These are phyloP conservation scores for Notechis scutatus DNA, from an alignment of 2,113 vertebrate genomes.

Conservation along the genomic window DNA sequence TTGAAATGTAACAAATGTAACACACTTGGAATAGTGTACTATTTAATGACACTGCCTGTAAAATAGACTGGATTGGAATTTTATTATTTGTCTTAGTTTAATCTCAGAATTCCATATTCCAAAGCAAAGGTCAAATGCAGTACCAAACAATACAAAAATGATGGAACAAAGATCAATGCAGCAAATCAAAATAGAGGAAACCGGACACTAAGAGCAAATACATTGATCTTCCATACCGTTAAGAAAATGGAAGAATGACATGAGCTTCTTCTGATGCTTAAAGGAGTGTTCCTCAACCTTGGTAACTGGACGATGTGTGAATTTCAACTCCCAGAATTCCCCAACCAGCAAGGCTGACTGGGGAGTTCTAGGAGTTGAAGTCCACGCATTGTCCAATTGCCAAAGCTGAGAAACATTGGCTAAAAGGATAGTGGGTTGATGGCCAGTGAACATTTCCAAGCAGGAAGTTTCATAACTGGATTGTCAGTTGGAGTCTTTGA, in stretches of 20 bases:
- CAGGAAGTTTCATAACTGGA: background rate
- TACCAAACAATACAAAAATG: background rate
- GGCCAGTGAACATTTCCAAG: background rate
- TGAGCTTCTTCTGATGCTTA: background rate
- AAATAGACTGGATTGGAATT: background rate
- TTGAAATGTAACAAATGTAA: background rate
- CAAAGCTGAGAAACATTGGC: background rate
- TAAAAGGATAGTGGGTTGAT: background rate
- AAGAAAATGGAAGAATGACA: background rate
- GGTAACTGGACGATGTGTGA: background rate
- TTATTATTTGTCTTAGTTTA: background rate
- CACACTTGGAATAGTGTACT: background rate
- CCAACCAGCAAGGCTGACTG: background rate
- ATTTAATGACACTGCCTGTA: background rate
- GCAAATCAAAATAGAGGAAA: slow-evolving; percentile 1
- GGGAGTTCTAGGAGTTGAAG: background rate
- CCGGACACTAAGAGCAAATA: background rate
- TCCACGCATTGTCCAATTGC: background rate
- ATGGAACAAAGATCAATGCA: background rate
- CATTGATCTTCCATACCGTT: background rate
- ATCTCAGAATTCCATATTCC: background rate
- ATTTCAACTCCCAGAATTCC: background rate
- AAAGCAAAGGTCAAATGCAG: background rate
- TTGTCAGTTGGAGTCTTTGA: background rate
- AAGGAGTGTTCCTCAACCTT: background rate